Conservation (phyloP, 2,797 vertebrate genomes). For the Merluccius polli region DNA sequence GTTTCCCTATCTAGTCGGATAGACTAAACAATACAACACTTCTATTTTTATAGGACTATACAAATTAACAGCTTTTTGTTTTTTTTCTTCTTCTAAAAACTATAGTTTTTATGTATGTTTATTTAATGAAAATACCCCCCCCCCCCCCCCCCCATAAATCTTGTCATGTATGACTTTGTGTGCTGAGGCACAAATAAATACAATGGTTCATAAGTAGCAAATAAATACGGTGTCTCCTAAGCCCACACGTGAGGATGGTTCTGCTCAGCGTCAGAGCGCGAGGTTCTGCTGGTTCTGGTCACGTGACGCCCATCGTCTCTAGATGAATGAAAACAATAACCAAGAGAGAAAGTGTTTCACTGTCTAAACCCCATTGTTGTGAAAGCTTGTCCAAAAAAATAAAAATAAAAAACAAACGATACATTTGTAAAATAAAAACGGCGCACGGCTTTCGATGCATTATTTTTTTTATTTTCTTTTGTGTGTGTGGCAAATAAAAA, state of each 20-base stretch:
- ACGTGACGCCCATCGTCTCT: too few relatives aligned
- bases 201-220: background rate
- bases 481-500: background rate
- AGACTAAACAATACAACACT: background rate
- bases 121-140: slow-evolving; percentile 55
- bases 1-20: background rate
- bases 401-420: background rate
- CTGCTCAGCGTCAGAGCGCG: background rate
- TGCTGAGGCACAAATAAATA: background rate
- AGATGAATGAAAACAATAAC: too few relatives aligned
- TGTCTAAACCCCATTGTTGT: background rate
- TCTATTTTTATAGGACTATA: slow-evolving; percentile 58
- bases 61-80: too few relatives aligned
- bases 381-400: background rate
- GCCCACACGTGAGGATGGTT: too few relatives aligned
- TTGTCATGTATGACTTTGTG: background rate
- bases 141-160: slow-evolving; percentile 11
- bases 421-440: background rate
- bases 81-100: slow-evolving; percentile 35
- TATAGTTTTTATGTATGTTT: slow-evolving; percentile 49
- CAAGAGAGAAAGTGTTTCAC: background rate
- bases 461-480: too few relatives aligned
- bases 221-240: too few relatives aligned
- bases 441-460: background rate
- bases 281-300: too few relatives aligned